Evolutionary conservation across 2,888 invertebrate genomes (phyloP).

Genomic region (Scaptomyza tumidula): DNA sequence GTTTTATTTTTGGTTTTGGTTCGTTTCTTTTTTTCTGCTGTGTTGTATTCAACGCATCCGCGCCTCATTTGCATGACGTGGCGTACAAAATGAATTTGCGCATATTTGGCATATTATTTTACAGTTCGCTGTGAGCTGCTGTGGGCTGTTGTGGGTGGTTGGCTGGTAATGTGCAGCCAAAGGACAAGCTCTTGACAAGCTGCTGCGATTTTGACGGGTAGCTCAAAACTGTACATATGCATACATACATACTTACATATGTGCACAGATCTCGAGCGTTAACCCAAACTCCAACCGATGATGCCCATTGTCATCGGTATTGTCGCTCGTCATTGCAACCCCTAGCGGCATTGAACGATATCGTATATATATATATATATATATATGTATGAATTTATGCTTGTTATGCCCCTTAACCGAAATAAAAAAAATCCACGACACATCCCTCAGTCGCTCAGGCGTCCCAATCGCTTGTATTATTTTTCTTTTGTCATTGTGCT

Average conservation of each 20-base stretch:
- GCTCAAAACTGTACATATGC: conserved; percentile 10
- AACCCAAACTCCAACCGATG: conserved; percentile 17
- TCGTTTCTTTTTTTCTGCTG: background rate
- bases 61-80: conserved; percentile 67
- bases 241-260: conserved; percentile 43
- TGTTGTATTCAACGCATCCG: conserved; percentile 23
- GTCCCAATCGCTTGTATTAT: conserved; percentile 72
- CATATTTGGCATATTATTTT: conserved; percentile 79
- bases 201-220: conserved; percentile 68
- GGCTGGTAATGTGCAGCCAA: conserved; percentile 35
- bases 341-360: conserved; percentile 26
- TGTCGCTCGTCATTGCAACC: conserved; percentile 72
- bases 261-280: conserved; percentile 44
- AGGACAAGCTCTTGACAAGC: conserved; percentile 69
- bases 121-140: conserved; percentile 27
- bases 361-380: conserved; percentile 2
- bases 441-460: conserved; percentile 53
- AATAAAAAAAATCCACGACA: conserved; percentile 15
- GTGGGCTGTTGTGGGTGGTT: conserved; percentile 35
- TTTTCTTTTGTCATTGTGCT: conserved; percentile 80
- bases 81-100: conserved; percentile 69
- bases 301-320: conserved; percentile 66
- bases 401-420: background rate
- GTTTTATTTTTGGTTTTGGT: conserved; percentile 22
- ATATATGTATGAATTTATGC: conserved; percentile 1